These are phyloP conservation scores for Tachypleus tridentatus DNA, from an alignment of 1,140 invertebrate genomes.

Conservation along the genomic window DNA sequence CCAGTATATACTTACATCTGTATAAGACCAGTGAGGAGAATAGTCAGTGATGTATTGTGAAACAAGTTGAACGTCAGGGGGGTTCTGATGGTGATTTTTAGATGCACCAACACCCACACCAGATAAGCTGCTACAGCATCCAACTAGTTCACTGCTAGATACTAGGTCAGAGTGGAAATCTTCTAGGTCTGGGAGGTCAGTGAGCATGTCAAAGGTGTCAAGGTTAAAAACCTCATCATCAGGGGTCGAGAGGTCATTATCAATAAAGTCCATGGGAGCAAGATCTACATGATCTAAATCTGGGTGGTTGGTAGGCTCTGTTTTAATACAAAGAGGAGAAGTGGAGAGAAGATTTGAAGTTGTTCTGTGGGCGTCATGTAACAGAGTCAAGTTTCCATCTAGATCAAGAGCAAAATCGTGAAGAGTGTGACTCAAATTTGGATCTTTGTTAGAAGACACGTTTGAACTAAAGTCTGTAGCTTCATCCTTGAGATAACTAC, in stretches of 20 bases:
- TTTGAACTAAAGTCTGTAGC: no score
- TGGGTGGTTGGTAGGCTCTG: conserved; percentile 12
- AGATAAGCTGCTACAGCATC: neutral
- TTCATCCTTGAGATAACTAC: no score
- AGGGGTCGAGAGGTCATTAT: conserved; percentile 49
- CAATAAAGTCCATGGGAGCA: conserved; percentile 77
- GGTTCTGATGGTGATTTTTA: neutral
- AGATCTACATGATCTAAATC: conserved; percentile 39
- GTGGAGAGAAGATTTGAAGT: no score
- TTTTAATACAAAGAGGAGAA: conserved; percentile 6
- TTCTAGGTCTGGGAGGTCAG: conserved; percentile 80
- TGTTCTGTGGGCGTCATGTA: no score
- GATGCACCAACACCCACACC: neutral
- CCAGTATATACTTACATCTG: conserved; percentile 48
- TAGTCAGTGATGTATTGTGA: conserved; percentile 80
- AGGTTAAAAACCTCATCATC: conserved; percentile 86
- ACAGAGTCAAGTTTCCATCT: no score
- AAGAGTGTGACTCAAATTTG: no score
- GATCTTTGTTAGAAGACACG: no score
- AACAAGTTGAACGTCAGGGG: conserved; percentile 34
- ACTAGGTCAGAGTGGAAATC: conserved; percentile 26
- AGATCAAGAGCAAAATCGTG: no score
- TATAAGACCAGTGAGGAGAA: conserved; percentile 94
- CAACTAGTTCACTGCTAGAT: conserved; percentile 15
- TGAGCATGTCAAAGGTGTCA: conserved; percentile 87